A percentile compares a stretch with the other conserved stretches of the same genome.
These are phyloP conservation scores for Drosophila basisetae DNA, from an alignment of 2,888 invertebrate species.

Conservation along the genomic window DNA sequence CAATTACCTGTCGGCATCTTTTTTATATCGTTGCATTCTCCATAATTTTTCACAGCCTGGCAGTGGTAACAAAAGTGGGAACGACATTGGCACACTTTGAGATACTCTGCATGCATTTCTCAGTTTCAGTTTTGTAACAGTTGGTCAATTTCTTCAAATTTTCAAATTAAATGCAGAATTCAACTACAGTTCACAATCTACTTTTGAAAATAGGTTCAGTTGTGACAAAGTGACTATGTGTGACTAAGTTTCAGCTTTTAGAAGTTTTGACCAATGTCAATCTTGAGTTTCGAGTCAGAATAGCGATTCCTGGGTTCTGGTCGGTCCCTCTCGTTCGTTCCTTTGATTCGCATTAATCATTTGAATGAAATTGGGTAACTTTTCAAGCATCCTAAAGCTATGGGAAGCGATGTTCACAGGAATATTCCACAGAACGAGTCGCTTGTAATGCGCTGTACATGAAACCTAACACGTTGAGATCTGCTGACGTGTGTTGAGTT, in stretches of 20 bases:
- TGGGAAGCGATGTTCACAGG: neutral
- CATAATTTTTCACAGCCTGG: slow-evolving; percentile 14
- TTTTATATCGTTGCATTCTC: slow-evolving; percentile 48
- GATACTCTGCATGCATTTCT: slow-evolving; percentile 31
- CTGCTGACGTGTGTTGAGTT: slow-evolving; percentile 33
- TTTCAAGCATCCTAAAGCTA: neutral
- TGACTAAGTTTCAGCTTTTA: too few relatives aligned
- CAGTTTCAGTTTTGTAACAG: neutral
- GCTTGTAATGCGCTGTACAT: neutral
- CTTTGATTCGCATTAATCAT: neutral
- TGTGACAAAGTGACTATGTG: neutral
- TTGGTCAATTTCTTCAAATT: neutral
- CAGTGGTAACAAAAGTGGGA: neutral
- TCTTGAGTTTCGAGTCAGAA: neutral
- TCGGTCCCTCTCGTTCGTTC: neutral
- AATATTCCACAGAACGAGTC: neutral
- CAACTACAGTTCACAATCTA: neutral
- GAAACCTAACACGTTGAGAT: slow-evolving; percentile 9
- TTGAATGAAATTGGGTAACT: neutral
- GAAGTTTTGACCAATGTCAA: neutral
- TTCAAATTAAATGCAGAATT: neutral
- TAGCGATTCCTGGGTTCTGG: neutral
- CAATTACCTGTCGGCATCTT: slow-evolving; percentile 46
- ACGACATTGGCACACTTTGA: neutral
- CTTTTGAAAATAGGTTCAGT: neutral